Evolutionary conservation across 2,797 vertebrate species (phyloP).

Genomic region (Echiichthys vipera): DNA sequence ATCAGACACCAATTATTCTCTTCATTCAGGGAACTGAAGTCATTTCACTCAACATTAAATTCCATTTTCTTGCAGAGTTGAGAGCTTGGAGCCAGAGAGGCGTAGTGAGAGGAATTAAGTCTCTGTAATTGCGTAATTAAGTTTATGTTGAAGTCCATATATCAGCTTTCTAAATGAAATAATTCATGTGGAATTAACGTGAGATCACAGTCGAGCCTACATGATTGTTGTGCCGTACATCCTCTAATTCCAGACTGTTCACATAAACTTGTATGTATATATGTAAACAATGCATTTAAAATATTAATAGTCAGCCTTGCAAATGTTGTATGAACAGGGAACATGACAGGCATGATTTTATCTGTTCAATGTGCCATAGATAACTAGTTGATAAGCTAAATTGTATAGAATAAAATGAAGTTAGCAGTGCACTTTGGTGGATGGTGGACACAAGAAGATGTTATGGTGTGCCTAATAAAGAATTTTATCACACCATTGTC

Average conservation of each 20-base stretch:
- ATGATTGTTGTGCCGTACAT: background rate
- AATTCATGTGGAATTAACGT: background rate
- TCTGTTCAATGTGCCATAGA: background rate
- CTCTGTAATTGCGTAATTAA: slow-evolving; percentile 1
- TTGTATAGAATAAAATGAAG: too few relatives aligned
- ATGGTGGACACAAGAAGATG: background rate
- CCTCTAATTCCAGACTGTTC: background rate
- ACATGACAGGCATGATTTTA: background rate
- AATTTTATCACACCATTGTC: too few relatives aligned
- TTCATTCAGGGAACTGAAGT: slow-evolving; percentile 22
- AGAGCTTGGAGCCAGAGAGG: slow-evolving; percentile 16
- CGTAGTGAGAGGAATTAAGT: background rate
- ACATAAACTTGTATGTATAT: background rate
- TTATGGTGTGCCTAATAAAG: too few relatives aligned
- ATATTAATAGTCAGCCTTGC: background rate
- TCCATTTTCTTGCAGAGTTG: slow-evolving; percentile 22
- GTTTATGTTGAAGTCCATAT: slow-evolving; percentile 1
- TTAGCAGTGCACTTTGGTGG: background rate
- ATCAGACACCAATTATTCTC: slow-evolving; percentile 40
- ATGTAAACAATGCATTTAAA: background rate
- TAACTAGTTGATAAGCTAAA: background rate
- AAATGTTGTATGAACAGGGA: background rate
- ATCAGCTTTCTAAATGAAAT: background rate
- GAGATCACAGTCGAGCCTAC: background rate
- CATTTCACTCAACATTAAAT: slow-evolving; percentile 33